Conservation (phyloP, 2,113 vertebrate species). For the Tauraco erythrolophus region DNA sequence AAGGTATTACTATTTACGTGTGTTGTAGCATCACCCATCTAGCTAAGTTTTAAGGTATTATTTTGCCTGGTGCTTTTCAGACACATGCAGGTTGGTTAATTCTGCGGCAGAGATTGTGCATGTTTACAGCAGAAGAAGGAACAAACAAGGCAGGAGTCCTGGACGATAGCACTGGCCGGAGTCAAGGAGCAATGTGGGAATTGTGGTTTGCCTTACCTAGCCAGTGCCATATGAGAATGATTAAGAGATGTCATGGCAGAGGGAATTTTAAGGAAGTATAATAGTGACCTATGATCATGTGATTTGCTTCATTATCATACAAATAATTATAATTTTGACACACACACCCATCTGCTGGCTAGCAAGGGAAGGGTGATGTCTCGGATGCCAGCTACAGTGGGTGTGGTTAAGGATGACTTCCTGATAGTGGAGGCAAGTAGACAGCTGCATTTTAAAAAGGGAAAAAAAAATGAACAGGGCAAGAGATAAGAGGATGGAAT, state of each 20-base stretch:
- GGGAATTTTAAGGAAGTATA: neutral
- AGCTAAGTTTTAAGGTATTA: neutral
- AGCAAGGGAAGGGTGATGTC: neutral
- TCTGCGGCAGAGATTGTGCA: neutral
- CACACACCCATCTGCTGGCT: neutral
- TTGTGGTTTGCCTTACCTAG: neutral
- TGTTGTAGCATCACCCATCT: neutral
- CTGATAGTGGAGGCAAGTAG: neutral
- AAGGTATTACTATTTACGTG: neutral
- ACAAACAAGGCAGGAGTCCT: neutral
- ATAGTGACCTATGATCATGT: neutral
- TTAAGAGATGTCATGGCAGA: neutral
- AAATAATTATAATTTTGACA: neutral
- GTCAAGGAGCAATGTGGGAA: neutral
- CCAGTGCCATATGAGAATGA: neutral
- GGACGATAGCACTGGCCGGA: neutral
- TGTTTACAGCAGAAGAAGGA: neutral
- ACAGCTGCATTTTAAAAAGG: neutral
- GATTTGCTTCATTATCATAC: neutral
- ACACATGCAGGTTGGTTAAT: neutral
- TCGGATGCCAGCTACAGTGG: neutral
- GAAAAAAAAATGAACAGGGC: neutral
- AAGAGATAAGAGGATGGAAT: neutral
- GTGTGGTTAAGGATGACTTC: neutral
- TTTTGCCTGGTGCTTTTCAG: neutral